phyloP scores from a whole-genome alignment of 2,113 vertebrate species.

The Melanocharis versteri region DNA sequence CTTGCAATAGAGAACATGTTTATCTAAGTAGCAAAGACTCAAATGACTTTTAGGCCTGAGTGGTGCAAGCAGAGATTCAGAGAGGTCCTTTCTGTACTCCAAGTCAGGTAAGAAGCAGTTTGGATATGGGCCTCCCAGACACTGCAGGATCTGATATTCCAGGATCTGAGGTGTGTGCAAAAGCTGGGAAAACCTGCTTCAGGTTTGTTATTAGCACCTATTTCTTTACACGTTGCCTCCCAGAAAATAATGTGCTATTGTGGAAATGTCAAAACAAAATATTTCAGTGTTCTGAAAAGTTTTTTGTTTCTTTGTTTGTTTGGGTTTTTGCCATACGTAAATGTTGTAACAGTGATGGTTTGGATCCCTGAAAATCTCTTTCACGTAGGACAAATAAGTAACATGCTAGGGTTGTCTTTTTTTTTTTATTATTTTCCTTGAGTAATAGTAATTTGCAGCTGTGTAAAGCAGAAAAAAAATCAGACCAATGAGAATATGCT shows the following conservation, averaged over 20 bases:
- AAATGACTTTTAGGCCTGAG: neutral
- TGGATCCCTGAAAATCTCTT: neutral
- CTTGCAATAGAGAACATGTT: neutral
- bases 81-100: neutral
- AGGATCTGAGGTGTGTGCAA: neutral
- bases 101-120: neutral
- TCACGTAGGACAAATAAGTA: neutral
- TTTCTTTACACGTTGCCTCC: neutral
- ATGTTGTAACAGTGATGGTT: neutral
- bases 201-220: neutral
- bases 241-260: neutral
- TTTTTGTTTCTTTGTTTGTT: no score
- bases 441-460: neutral
- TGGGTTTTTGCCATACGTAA: neutral
- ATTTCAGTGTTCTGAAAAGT: neutral
- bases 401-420: neutral
- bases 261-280: neutral
- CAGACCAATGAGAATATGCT: neutral
- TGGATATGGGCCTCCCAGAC: neutral
- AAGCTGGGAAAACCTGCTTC: neutral
- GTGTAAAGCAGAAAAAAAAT: neutral
- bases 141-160: neutral
- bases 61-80: neutral
- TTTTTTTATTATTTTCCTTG: fast-evolving
- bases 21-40: neutral